Evolutionary conservation across 2,113 vertebrate genomes (phyloP).

Genomic region (Channa maculata): DNA sequence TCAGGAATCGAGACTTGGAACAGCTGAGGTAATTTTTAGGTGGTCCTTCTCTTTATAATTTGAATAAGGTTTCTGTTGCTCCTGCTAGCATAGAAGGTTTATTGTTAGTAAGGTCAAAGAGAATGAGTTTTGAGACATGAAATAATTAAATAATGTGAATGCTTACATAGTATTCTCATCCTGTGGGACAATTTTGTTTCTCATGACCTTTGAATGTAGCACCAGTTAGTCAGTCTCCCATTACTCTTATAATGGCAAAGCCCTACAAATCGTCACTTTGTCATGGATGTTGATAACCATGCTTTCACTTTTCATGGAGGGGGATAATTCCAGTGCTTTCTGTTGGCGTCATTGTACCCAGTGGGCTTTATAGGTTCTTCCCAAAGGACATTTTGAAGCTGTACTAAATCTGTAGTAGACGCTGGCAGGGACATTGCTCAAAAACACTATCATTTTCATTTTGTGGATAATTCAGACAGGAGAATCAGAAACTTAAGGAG

Average conservation of each 20-base stretch:
- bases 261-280: background rate
- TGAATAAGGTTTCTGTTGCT: constrained; percentile 3
- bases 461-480: constrained; percentile 81
- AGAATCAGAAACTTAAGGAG: constrained; percentile 94
- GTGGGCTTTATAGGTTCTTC: constrained; percentile 73
- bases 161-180: background rate
- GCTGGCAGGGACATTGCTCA: background rate
- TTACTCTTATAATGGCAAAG: background rate
- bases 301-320: constrained; percentile 56
- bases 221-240: background rate
- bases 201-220: background rate
- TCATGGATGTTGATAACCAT: background rate
- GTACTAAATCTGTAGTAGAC: background rate
- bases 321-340: constrained; percentile 41
- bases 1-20: constrained; percentile 92
- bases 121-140: background rate
- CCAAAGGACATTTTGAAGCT: constrained; percentile 50
- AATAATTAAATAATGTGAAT: background rate
- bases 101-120: background rate
- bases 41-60: constrained; percentile 29
- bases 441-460: constrained; percentile 49
- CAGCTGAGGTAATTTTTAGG: constrained; percentile 87
- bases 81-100: constrained; percentile 10
- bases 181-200: background rate
- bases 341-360: background rate